phyloP scores from a whole-genome alignment of 2,113 vertebrate genomes.

The Mystacornis crossleyi region DNA sequence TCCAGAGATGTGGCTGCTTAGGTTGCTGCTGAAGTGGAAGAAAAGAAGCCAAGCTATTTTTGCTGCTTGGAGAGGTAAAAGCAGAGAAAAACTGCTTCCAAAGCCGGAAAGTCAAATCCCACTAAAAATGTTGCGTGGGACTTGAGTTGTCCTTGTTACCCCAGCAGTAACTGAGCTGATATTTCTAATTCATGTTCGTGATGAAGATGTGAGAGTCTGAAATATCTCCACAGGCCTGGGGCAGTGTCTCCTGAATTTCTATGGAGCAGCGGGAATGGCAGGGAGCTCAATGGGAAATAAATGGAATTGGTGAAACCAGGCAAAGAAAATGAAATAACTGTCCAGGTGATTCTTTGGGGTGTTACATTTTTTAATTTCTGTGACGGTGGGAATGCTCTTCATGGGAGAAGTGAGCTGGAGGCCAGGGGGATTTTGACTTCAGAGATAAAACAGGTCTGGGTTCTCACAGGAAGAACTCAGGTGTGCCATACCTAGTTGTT shows the following conservation, averaged over 20 bases:
- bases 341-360: background rate
- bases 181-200: background rate
- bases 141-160: background rate
- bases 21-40: background rate
- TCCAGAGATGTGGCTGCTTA: background rate
- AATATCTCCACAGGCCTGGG: background rate
- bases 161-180: background rate
- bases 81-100: background rate
- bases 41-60: background rate
- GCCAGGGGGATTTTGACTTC: background rate
- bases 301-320: background rate
- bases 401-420: background rate
- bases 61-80: background rate
- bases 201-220: background rate
- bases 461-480: background rate
- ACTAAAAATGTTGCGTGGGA: background rate
- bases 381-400: background rate
- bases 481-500: background rate
- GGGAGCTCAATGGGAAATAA: background rate
- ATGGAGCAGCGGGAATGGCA: background rate
- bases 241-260: fast-evolving
- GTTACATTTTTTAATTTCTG: background rate
- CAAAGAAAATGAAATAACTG: background rate
- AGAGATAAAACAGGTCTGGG: background rate
- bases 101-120: background rate